phyloP scores from a whole-genome alignment of 2,113 vertebrate species.

The Leptobrachium ailaonicum region DNA sequence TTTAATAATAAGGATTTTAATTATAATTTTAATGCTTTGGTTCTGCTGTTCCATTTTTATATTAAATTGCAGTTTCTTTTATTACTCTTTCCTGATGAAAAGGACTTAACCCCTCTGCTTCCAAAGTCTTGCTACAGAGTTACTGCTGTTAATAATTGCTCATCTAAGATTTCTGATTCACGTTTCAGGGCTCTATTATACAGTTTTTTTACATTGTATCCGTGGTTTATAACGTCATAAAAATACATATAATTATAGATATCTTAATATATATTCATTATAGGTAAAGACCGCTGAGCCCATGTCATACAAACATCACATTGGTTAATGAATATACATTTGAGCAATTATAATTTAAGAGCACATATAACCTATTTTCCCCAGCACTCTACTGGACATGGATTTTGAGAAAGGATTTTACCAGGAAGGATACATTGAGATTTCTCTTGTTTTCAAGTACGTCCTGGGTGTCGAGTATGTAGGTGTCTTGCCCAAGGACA shows the following conservation, averaged over 20 bases:
- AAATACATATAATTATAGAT: not conserved
- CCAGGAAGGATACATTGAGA: no score
- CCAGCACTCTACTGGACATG: no score
- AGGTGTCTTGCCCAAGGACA: no score
- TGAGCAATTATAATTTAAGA: no score
- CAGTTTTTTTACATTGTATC: not conserved
- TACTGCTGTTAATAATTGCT: not conserved
- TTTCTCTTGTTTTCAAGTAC: no score
- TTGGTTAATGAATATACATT: no score
- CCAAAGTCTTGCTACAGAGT: not conserved
- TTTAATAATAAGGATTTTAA: conserved; percentile 52
- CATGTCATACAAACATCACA: no score
- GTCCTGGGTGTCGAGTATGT: no score
- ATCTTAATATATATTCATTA: no score
- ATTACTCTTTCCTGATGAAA: conserved; percentile 44
- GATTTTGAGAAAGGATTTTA: no score
- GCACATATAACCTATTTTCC: no score
- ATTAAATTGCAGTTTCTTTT: conserved; percentile 49
- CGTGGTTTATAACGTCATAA: not conserved
- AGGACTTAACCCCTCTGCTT: conserved; percentile 25
- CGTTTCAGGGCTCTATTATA: not conserved
- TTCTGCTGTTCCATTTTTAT: conserved; percentile 48
- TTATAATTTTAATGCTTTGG: conserved; percentile 51
- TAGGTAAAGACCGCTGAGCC: no score
- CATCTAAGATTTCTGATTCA: not conserved